Percentiles rank a stretch among this genome's conserved stretches.
These are phyloP conservation scores for Clarias pachynema DNA, from an alignment of 2,797 vertebrate genomes.

Conservation along the genomic window DNA sequence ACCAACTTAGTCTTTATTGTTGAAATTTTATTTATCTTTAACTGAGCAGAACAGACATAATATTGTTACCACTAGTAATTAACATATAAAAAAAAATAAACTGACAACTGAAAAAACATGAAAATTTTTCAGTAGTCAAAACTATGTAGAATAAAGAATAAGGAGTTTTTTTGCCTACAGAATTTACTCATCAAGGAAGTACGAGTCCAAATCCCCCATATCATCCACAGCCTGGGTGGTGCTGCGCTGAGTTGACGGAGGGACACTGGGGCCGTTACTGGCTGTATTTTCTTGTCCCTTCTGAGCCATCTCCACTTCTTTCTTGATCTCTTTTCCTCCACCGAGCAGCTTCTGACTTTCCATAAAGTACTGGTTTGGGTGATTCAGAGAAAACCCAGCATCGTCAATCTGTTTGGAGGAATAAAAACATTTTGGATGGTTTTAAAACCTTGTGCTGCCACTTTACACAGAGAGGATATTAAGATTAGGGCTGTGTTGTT, in stretches of 20 bases:
- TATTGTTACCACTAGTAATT: not conserved
- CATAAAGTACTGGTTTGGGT: conserved; percentile 96
- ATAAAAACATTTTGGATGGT: conserved; percentile 40
- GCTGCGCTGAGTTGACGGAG: conserved; percentile 55
- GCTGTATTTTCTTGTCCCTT: conserved; percentile 61
- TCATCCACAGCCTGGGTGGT: conserved; percentile 64
- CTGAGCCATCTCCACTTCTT: conserved; percentile 71
- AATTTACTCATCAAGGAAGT: conserved; percentile 75
- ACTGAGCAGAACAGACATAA: not conserved
- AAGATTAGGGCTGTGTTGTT: conserved; percentile 22
- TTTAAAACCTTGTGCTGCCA: conserved; percentile 6
- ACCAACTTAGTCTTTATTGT: not conserved
- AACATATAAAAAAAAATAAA: not conserved
- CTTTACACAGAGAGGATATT: conserved; percentile 10
- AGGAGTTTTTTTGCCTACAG: not conserved
- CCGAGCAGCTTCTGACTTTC: conserved; percentile 89
- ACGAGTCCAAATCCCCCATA: conserved; percentile 82
- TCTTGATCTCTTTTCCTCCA: conserved; percentile 83
- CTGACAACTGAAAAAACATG: not conserved
- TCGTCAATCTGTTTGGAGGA: conserved; percentile 82
- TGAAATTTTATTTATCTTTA: conserved; percentile 19
- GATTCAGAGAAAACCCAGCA: conserved; percentile 88
- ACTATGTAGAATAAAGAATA: not conserved
- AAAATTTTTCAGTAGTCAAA: not conserved
- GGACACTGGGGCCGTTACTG: conserved; percentile 43